Conservation (phyloP, 2,888 invertebrate genomes). For the Suillia variegata region DNA sequence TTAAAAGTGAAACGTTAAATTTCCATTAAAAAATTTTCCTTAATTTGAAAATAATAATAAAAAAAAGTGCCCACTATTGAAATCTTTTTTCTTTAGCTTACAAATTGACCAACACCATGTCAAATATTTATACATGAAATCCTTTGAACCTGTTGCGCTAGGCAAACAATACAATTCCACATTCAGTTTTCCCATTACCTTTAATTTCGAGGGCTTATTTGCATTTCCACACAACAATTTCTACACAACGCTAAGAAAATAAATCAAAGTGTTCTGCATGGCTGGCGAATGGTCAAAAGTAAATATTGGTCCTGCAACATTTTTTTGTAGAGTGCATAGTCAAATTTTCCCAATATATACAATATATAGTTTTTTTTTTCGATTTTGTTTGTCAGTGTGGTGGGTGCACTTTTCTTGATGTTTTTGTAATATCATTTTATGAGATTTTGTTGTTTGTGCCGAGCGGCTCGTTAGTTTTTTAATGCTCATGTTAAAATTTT, state of each 20-base stretch:
- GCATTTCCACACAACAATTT: no score
- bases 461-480: slow-evolving; percentile 34
- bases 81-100: no score
- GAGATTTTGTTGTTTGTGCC: slow-evolving; percentile 21
- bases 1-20: no score
- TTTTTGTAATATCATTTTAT: no score
- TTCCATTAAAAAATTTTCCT: no score
- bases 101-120: no score
- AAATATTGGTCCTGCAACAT: slow-evolving; percentile 35
- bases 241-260: slow-evolving; percentile 24
- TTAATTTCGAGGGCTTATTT: slow-evolving; percentile 44
- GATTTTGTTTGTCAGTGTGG: slow-evolving; percentile 40
- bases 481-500: slow-evolving; percentile 30
- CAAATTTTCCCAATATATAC: slow-evolving; percentile 22
- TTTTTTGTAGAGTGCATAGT: not conserved
- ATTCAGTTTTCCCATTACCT: slow-evolving; percentile 14
- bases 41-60: no score
- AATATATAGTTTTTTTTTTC: no score
- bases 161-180: not conserved
- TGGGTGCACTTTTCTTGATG: slow-evolving; percentile 34
- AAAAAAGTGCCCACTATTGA: no score
- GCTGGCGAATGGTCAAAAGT: slow-evolving; percentile 34
- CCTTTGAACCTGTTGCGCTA: slow-evolving; percentile 49
- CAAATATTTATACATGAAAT: no score
- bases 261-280: slow-evolving; percentile 19